Conservation (phyloP, 2,888 invertebrate species). For the Vandiemenella viatica region DNA sequence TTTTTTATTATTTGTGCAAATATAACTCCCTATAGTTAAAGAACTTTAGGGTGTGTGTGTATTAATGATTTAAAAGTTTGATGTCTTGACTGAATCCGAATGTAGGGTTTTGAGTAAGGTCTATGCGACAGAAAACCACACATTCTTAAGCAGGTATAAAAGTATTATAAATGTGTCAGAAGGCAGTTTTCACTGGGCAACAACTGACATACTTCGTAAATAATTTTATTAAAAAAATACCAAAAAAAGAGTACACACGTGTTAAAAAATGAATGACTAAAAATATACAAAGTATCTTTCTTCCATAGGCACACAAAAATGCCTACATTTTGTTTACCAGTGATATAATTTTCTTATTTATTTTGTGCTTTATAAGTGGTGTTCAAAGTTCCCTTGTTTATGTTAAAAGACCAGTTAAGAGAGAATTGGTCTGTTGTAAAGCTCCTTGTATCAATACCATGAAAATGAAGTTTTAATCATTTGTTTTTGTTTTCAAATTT, state of each 20-base stretch:
- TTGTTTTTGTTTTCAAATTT: no score
- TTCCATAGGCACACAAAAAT: not conserved
- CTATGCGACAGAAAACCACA: not conserved
- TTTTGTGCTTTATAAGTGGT: no score
- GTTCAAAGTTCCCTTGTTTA: no score
- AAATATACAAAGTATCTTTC: slow-evolving; percentile 23
- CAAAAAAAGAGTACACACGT: slow-evolving; percentile 31
- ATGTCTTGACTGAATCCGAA: not conserved
- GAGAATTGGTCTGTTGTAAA: no score
- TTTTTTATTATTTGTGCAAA: not conserved
- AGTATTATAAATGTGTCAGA: slow-evolving; percentile 34
- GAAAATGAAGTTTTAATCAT: no score
- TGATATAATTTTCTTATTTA: not conserved
- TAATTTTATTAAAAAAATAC: slow-evolving; percentile 40
- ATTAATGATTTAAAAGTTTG: not conserved
- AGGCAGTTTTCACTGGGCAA: slow-evolving; percentile 56
- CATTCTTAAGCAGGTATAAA: slow-evolving; percentile 5
- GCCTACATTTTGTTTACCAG: not conserved
- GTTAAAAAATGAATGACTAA: slow-evolving; percentile 18
- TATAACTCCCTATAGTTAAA: not conserved
- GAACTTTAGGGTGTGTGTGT: not conserved
- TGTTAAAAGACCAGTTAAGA: no score
- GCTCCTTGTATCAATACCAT: no score
- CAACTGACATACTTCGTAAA: slow-evolving; percentile 44
- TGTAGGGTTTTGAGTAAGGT: no score